Evolutionary conservation across 2,888 invertebrate genomes (phyloP), one percentile per base, ranked within the genome.

Genomic region (Pseudoips prasinana): DNA sequence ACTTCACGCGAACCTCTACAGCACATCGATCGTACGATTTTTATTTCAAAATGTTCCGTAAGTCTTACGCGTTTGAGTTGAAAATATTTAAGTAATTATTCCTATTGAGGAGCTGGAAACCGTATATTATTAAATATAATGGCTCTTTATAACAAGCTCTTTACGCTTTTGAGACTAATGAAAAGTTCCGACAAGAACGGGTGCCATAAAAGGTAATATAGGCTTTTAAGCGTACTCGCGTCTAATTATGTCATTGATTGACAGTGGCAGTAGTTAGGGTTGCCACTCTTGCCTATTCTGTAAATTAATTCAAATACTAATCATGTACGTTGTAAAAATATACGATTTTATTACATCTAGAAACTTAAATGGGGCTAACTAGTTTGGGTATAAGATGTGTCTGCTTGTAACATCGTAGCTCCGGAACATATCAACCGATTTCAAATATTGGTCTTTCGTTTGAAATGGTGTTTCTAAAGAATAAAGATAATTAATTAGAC

Each of bases 121-220:
- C 25, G 31, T 32, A 28, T 11, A 24, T 45, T 39, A 57, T 58
- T 50, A 49, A 44, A 54, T 43, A 46, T 61, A 57, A 63, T 58
- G 43, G 44, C 43, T 33, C 35, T 44, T 40, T 33, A 41, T 35
- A 44, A 53, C 34, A 39, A 44, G 36, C 50, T 40, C 33, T 56
- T 60, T 43, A 53, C 39, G 34, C 27, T 46, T 47, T 43, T 33
- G 14, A 40, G 32, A 43, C 25, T 24, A 33, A 50, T 46, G 19
- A 38, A 10, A 23, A 31, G 33, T 33, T 39, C 34, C 9, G 34
- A 40, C 34, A 34, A 35, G 11, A 29, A 43, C 29, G 22, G 4
- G 25, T 30, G 23, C 33, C 26, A 5, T 50, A 37, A 5, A 41
- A 27, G 40, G 34, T 22, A 37, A 33, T 29, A 36, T 40, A 39